Base-by-base conservation (phyloP, 1,140 invertebrate genomes). In the Aphelinus certus region DNA sequence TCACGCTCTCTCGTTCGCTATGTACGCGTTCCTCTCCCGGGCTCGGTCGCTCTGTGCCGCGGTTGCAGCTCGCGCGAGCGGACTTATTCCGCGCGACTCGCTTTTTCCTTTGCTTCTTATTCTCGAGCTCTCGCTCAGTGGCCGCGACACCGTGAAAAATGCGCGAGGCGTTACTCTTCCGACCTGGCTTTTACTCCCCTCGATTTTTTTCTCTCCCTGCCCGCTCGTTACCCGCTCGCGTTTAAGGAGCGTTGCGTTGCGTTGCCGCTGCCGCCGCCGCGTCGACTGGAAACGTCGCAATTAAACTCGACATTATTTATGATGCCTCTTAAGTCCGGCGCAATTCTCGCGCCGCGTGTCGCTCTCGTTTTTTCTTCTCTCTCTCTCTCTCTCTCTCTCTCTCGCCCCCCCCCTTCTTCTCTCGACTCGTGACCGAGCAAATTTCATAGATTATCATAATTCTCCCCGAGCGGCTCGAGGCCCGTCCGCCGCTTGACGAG, bases 141-240 rank as follows among this genome's bases (percentile, higher is more conserved):
- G 55, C 4, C 71, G 56, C 71, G 64, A 66, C 64, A 73, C n/a
- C 56, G 66, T 69, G 58, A 68, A 74, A 74, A 74, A 74, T 74
- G 60, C 46, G 51, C 51, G 58, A 49, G 73, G 73, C 65, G 57
- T 63, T 63, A 55, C 58, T 63, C 66, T 74, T 45, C 58, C 56
- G 65, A 45, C 45, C 51, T 45, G 49, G 65, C 43, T 73, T 66
- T 72, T 65, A 46, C 69, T 63, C 58, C 48, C 42, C 64, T 71
- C 58, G 45, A 60, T 71, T 53, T 63, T 71, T 78, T 79, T 72
- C 47, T 60, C 71, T 61, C 57, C 48, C 63, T 62, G 26, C 46
- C 49, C 4, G 10, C 6, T 61, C 57, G 26, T 63, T 63, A 64
- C 10, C 7, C 53, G 51, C 62, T 42, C n/a, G 45, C 26, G 3